A percentile compares a stretch with the other conserved stretches of the same genome.
These are phyloP conservation scores for Trilocha varians DNA, from an alignment of 2,888 invertebrate species.

Conservation along the genomic window DNA sequence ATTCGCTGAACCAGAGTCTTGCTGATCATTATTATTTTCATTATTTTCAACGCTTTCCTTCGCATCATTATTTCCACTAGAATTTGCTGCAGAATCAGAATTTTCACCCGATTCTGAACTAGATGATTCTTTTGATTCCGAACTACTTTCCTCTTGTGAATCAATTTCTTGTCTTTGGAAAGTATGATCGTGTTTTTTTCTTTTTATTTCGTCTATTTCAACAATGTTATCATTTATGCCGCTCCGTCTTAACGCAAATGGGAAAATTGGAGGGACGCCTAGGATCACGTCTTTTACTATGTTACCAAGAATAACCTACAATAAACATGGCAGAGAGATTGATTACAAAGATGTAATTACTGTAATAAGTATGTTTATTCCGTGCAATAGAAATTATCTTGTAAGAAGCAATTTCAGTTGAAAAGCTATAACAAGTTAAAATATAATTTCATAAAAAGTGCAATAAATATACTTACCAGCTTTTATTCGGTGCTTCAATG, in stretches of 20 bases:
- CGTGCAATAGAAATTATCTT: too few species aligned
- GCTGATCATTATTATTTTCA: slow-evolving; percentile 23
- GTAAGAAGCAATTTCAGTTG: too few species aligned
- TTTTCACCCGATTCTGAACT: slow-evolving; percentile 12
- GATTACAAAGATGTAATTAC: too few species aligned
- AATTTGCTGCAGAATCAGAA: slow-evolving; percentile 11
- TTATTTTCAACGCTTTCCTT: slow-evolving; percentile 32
- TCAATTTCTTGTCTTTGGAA: slow-evolving; percentile 37
- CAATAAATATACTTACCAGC: too few species aligned
- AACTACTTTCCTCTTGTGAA: slow-evolving; percentile 9
- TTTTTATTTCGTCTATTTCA: slow-evolving; percentile 27
- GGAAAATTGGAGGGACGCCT: not conserved
- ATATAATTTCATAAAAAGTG: too few species aligned
- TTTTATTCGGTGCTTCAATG: too few species aligned
- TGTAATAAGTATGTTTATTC: too few species aligned
- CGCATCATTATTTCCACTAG: slow-evolving; percentile 25
- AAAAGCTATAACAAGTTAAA: too few species aligned
- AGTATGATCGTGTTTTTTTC: slow-evolving; percentile 26
- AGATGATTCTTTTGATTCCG: slow-evolving; percentile 15
- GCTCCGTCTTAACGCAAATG: slow-evolving; percentile 22
- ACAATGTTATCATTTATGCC: slow-evolving; percentile 36
- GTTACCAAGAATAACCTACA: not conserved
- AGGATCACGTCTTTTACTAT: not conserved
- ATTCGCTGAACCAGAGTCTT: slow-evolving; percentile 29
- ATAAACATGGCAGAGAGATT: too few species aligned